Percentiles rank a stretch among this genome's conserved stretches.
phyloP scores from a whole-genome alignment of 30 jellyfish, hydroid and myxozoan species.

The Cassiopea xamachana region DNA sequence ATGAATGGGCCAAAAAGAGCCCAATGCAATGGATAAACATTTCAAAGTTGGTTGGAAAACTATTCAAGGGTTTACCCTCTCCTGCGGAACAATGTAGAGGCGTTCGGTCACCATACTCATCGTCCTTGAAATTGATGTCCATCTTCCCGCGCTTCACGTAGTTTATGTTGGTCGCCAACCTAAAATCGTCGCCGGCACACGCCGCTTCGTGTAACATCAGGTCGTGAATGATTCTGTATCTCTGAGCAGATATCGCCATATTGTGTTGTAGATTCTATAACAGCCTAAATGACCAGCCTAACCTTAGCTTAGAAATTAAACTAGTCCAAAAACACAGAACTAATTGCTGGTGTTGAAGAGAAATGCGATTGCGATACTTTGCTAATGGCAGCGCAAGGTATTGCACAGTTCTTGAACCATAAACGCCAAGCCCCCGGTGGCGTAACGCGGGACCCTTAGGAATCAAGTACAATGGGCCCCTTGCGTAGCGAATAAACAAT shows the following conservation, averaged over 20 bases:
- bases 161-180: neutral
- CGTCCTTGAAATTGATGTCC: constrained; percentile 56
- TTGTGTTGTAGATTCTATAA: neutral
- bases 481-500: too few species aligned
- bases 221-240: constrained; percentile 42
- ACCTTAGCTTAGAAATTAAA: neutral
- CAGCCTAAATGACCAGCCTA: neutral
- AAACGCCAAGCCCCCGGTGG: too few species aligned
- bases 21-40: neutral
- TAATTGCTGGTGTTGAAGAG: neutral
- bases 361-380: neutral
- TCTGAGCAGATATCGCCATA: constrained; percentile 43
- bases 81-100: constrained; percentile 75
- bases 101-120: constrained; percentile 56
- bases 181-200: constrained; percentile 37
- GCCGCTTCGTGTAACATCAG: constrained; percentile 79
- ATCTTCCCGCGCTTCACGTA: constrained; percentile 42
- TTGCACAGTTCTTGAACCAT: too few species aligned
- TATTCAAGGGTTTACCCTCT: constrained; percentile 21
- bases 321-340: neutral
- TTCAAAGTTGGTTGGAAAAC: neutral
- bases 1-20: too few species aligned
- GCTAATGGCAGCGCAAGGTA: too few species aligned
- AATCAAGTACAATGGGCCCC: too few species aligned
- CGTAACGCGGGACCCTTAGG: too few species aligned